phyloP scores from a whole-genome alignment of 2,888 invertebrate species.

The Trissoscelio sp. region DNA sequence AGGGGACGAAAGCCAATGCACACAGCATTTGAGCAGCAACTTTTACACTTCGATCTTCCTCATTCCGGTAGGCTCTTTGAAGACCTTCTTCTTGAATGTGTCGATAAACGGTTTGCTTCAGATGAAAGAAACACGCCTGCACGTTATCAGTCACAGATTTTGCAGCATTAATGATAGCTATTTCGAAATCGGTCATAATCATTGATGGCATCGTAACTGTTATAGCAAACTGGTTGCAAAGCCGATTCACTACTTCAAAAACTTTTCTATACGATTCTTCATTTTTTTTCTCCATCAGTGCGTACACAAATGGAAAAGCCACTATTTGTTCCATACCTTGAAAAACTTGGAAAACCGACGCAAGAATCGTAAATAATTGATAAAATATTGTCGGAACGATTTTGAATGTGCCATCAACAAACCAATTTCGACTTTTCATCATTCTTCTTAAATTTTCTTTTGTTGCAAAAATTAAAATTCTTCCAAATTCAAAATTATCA shows the following conservation, averaged over 20 bases:
- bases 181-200: no score
- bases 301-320: slow-evolving; percentile 13
- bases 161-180: neutral
- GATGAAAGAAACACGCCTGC: neutral
- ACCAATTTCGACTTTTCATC: neutral
- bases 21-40: neutral
- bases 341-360: neutral
- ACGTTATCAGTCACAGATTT: neutral
- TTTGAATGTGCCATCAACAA: slow-evolving; percentile 12
- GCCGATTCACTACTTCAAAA: no score
- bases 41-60: neutral
- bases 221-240: no score
- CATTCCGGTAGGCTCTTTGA: neutral
- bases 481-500: no score
- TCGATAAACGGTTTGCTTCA: neutral
- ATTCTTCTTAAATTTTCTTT: neutral
- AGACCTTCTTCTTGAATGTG: neutral
- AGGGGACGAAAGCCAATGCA: neutral
- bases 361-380: slow-evolving; percentile 1
- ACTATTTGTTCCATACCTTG: slow-evolving; percentile 2
- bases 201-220: no score
- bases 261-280: neutral
- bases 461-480: neutral
- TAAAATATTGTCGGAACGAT: slow-evolving; percentile 4
- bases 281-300: slow-evolving; percentile 10